These are phyloP conservation scores for Oscheius sp. DNA, from an alignment of 2,888 invertebrate species.

Conservation along the genomic window DNA sequence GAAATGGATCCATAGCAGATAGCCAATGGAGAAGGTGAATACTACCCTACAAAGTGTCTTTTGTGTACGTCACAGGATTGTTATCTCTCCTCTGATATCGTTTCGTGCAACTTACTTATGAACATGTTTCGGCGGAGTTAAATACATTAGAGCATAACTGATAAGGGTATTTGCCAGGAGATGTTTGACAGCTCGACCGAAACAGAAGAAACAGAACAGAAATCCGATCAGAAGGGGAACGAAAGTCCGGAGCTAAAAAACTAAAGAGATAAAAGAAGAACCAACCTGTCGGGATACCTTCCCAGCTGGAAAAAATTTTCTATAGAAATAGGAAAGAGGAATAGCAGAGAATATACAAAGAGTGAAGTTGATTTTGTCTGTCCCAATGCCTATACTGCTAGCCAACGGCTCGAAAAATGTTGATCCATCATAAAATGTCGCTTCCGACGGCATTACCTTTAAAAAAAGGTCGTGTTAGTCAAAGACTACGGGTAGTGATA, in stretches of 20 bases:
- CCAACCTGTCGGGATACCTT: conserved; percentile 40
- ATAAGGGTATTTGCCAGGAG: conserved; percentile 55
- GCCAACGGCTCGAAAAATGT: conserved; percentile 61
- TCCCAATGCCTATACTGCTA: conserved; percentile 53
- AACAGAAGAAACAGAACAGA: conserved; percentile 63
- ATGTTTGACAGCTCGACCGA: conserved; percentile 68
- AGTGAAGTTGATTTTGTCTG: conserved; percentile 63
- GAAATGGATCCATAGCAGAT: conserved; percentile 88
- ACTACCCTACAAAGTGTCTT: conserved; percentile 77
- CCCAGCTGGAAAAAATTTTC: conserved; percentile 43
- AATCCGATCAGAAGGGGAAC: conserved; percentile 61
- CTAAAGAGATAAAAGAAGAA: background rate
- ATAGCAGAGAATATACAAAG: conserved; percentile 56
- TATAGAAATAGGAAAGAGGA: conserved; percentile 50
- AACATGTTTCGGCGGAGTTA: conserved; percentile 62
- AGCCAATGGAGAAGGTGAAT: conserved; percentile 83
- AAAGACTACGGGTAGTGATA: too few species aligned
- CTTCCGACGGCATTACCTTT: conserved; percentile 67
- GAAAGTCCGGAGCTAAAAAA: conserved; percentile 33
- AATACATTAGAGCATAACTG: conserved; percentile 61
- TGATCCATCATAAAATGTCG: conserved; percentile 67
- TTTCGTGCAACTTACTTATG: conserved; percentile 53
- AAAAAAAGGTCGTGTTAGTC: too few species aligned
- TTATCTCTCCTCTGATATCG: background rate
- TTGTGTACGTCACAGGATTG: background rate